Base-by-base conservation (phyloP, 2,888 invertebrate genomes). In the Protodeltote pygarga region DNA sequence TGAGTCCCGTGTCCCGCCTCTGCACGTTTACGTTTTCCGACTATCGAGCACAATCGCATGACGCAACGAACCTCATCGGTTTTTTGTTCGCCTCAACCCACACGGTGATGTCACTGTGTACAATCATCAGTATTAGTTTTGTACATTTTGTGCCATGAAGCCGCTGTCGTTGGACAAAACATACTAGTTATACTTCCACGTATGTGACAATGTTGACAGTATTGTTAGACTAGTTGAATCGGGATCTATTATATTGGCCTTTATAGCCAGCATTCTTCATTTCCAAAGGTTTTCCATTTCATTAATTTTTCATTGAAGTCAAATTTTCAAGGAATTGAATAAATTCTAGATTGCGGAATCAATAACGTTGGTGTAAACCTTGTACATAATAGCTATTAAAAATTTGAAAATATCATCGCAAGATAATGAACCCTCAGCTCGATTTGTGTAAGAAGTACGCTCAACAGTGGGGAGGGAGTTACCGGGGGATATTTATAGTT, bases 21-120 rank as follows among this genome's bases (percentile, higher is more conserved):
- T 64, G 40, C 52, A 73, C 66, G 60, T 65, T 68, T 64, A 44
- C 65, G 69, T 64, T 75, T 75, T 72, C 65, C 67, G 54, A 68
- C 71, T 55, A 69, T 58, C 65, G 59, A 57, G 71, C 53, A 58
- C 65, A 66, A 60, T 65, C 55, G 61, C 57, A 73, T 83, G 84
- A 82, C 83, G 85, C 73, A 77, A 77, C 64, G 41, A 51, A 58
- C 58, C 62, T 62, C 65, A 72, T 78, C 68, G 64, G 70, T 79
- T 85, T n/a, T 81, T 79, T 85, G 81, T 75, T 69, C 72, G 54
- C 64, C 58, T 49, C 71, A 50, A 62, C 76, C 79, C 75, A 77
- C 82, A 60, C 67, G 77, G 55, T 85, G 85, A 85, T 84, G 81
- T 85, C 85, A 85, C 70, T 72, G 42, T 61, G 47, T 58, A 68